A percentile compares a stretch with the other conserved stretches of the same genome.
phyloP scores from a whole-genome alignment of 2,888 invertebrate species.

The Allophyes oxyacanthae region DNA sequence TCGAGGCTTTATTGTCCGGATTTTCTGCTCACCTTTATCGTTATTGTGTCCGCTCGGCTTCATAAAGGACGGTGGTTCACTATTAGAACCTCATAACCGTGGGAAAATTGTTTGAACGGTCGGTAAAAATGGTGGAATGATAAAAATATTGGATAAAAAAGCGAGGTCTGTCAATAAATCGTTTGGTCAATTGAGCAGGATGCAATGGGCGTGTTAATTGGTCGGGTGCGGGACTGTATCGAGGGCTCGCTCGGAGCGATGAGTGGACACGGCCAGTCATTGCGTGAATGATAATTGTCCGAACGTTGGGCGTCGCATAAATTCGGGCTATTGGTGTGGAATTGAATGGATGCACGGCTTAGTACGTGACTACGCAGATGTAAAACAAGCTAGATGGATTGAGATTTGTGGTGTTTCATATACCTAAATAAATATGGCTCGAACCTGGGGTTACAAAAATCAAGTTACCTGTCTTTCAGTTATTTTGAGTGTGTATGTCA shows the following conservation, averaged over 20 bases:
- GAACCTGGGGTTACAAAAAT: too few species aligned
- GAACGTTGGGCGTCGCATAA: conserved; percentile 72
- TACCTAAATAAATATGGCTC: too few species aligned
- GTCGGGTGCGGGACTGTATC: conserved; percentile 71
- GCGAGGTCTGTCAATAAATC: conserved; percentile 76
- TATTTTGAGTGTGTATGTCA: too few species aligned
- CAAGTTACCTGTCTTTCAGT: too few species aligned
- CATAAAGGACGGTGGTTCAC: conserved; percentile 85
- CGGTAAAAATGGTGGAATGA: conserved; percentile 50
- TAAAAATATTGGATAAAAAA: conserved; percentile 59
- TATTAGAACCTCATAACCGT: conserved; percentile 89
- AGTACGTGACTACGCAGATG: conserved; percentile 54
- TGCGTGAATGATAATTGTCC: conserved; percentile 85
- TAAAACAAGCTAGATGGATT: conserved; percentile 51
- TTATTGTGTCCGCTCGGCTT: conserved; percentile 88
- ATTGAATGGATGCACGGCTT: conserved; percentile 77
- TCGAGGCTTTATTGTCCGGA: conserved; percentile 88
- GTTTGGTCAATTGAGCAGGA: conserved; percentile 80
- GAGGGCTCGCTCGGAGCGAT: conserved; percentile 61
- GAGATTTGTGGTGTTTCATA: background rate
- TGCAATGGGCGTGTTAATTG: conserved; percentile 86
- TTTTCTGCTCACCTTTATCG: conserved; percentile 89
- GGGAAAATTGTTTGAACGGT: conserved; percentile 75
- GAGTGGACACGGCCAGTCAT: conserved; percentile 81
- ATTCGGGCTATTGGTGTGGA: conserved; percentile 78